Evolutionary conservation across 1,140 invertebrate genomes (phyloP).

Genomic region (Formica exsecta): DNA sequence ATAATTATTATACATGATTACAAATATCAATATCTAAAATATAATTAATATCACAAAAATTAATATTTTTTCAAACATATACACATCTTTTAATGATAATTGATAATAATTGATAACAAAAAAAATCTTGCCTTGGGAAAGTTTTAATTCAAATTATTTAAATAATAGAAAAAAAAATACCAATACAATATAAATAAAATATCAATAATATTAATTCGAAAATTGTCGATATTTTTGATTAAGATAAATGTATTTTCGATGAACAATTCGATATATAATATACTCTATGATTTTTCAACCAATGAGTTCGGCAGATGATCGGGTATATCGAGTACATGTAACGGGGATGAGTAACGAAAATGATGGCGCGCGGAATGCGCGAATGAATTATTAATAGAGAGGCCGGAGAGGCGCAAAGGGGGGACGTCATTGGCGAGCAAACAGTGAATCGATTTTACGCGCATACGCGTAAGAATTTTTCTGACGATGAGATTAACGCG

Average conservation of each 20-base stretch:
- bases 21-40: not conserved
- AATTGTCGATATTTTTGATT: not conserved
- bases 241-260: not conserved
- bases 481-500: not conserved
- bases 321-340: not conserved
- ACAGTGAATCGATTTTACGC: slow-evolving; percentile 62
- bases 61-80: not conserved
- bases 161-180: too few species aligned
- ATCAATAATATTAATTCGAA: not conserved
- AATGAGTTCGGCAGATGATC: not conserved
- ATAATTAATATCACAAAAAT: too few species aligned
- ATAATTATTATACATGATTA: too few species aligned
- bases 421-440: slow-evolving; percentile 27
- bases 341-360: slow-evolving; percentile 61
- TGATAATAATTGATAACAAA: too few species aligned
- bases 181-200: too few species aligned
- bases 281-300: not conserved
- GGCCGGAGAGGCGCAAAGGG: slow-evolving; percentile 16
- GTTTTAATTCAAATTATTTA: too few species aligned
- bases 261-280: not conserved
- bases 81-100: not conserved
- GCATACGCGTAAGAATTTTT: slow-evolving; percentile 28
- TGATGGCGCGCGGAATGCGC: slow-evolving; percentile 66
- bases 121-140: too few species aligned
- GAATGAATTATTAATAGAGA: slow-evolving; percentile 78